Evolutionary conservation across 2,888 invertebrate genomes (phyloP).

Genomic region (Lepidonotus clava): DNA sequence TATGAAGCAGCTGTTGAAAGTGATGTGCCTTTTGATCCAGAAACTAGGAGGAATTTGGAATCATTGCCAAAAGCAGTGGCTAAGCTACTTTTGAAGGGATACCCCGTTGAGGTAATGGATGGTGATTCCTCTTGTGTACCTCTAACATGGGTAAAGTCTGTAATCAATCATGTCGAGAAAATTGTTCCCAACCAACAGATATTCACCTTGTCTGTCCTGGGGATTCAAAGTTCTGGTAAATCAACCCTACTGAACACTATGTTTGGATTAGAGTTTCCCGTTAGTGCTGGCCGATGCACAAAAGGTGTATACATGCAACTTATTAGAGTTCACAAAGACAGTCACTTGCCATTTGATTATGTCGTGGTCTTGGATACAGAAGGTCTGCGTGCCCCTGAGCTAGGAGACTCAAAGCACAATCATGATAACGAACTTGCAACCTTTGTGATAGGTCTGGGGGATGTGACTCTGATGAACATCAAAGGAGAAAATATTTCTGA

Average conservation of each 20-base stretch:
- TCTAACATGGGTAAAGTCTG: slow-evolving; percentile 40
- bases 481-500: slow-evolving; percentile 38
- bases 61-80: slow-evolving; percentile 21
- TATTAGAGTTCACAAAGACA: not conserved
- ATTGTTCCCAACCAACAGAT: slow-evolving; percentile 38
- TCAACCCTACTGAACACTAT: slow-evolving; percentile 59
- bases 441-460: slow-evolving; percentile 56
- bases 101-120: slow-evolving; percentile 56
- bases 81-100: slow-evolving; percentile 36
- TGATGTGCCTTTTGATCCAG: not conserved
- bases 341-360: slow-evolving; percentile 1
- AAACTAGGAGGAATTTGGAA: not conserved
- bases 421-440: slow-evolving; percentile 58
- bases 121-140: slow-evolving; percentile 52
- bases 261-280: slow-evolving; percentile 56
- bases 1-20: slow-evolving; percentile 35
- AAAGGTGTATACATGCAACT: slow-evolving; percentile 54
- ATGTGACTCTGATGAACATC: slow-evolving; percentile 52
- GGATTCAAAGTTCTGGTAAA: slow-evolving; percentile 59
- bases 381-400: slow-evolving; percentile 32
- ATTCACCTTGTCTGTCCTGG: slow-evolving; percentile 56
- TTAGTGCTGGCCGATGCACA: slow-evolving; percentile 57
- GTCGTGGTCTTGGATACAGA: slow-evolving; percentile 43
- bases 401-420: not conserved
- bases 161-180: not conserved